Evolutionary conservation across 2,888 invertebrate species (phyloP), one percentile per base, ranked within the genome.

Genomic region (Drosophila conformis): DNA sequence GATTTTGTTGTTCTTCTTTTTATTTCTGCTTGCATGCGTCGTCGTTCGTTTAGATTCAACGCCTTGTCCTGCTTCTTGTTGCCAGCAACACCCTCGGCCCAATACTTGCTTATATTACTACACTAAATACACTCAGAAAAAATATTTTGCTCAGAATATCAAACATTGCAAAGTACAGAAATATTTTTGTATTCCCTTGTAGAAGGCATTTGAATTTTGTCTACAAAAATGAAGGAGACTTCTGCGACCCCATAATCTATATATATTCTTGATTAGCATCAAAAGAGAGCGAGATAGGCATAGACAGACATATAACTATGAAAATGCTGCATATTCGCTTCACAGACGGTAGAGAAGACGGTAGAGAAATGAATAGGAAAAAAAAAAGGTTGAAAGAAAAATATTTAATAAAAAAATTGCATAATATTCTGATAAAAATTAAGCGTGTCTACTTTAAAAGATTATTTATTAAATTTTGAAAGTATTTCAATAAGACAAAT

Each of bases 51-150:
- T 61, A 35, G 59, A 62, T 67, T 60, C 74, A 67, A 52, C 59
- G 77, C 67, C 72, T 66, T 74, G 68, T 74, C 68, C 84, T 60
- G 53, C 15, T 78, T 51, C 76, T 60, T 61, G 70, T 65, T 57
- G 49, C 46, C 67, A 67, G 29, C 29, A 42, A 68, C 49, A 51
- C 65, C 73, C 68, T 42, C 61, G 52, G 35, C 81, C 69, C 65
- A 49, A 64, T 60, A 56, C 46, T 59, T 53, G 61, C 51, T 73
- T 73, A 73, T 68, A 80, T 60, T 67, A 56, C 53, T 11, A 56
- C 11, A 38, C 42, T 59, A 51, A 54, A 25, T 49, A 54, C 58
- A 71, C 48, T 40, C 15, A 31, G 31, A 25, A 8, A 33, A 21
- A 21, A 21, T 21, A 42, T n/a, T 10, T n/a, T 18, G 8, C 4